phyloP scores from a whole-genome alignment of 2,113 vertebrate genomes.

The Stomatorhinus ivindoensis region DNA sequence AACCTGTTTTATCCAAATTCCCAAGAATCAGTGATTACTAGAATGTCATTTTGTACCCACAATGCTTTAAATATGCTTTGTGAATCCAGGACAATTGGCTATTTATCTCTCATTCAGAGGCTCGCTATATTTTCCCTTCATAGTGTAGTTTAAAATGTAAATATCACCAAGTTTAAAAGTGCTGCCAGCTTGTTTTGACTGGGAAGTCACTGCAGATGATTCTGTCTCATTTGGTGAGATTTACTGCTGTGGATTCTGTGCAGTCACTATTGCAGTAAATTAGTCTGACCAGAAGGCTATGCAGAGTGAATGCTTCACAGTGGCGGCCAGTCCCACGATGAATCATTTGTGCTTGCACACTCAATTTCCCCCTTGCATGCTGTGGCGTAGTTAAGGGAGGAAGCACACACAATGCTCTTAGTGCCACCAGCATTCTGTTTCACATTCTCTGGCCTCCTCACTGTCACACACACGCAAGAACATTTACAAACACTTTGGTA shows the following conservation, averaged over 20 bases:
- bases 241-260: slow-evolving; percentile 62
- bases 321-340: slow-evolving; percentile 35
- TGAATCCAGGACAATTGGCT: neutral
- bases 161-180: neutral
- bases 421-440: slow-evolving; percentile 7
- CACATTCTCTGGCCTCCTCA: neutral
- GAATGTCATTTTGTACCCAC: neutral
- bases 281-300: slow-evolving; percentile 58
- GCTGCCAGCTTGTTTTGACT: slow-evolving; percentile 36
- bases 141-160: neutral
- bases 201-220: slow-evolving; percentile 43
- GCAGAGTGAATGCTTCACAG: slow-evolving; percentile 14
- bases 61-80: neutral
- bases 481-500: neutral
- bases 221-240: slow-evolving; percentile 52
- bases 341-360: slow-evolving; percentile 65
- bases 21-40: neutral
- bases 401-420: slow-evolving; percentile 32
- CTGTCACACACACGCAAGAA: neutral
- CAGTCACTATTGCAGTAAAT: slow-evolving; percentile 57
- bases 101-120: neutral
- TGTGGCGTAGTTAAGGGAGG: slow-evolving; percentile 51
- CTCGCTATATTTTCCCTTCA: neutral
- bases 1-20: too few relatives aligned
- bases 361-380: slow-evolving; percentile 56